These are phyloP conservation scores for Bedellia somnulentella DNA, from an alignment of 2,888 invertebrate species.

Conservation along the genomic window DNA sequence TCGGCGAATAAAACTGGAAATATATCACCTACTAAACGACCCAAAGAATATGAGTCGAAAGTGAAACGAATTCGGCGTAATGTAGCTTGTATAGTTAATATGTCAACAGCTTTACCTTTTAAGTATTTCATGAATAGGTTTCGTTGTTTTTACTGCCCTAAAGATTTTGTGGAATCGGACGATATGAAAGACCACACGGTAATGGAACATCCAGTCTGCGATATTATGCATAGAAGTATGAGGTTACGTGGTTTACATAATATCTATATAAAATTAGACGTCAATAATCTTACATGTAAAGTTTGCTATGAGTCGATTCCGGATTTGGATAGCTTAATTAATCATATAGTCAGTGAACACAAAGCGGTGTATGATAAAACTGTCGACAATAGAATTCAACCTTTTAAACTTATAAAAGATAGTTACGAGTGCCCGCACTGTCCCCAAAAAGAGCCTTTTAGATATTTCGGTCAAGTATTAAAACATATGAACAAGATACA, in stretches of 20 bases:
- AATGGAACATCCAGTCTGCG: slow-evolving; percentile 29
- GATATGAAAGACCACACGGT: slow-evolving; percentile 30
- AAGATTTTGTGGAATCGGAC: slow-evolving; percentile 29
- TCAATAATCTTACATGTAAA: slow-evolving; percentile 25
- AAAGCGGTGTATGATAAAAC: slow-evolving; percentile 20
- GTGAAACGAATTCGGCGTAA: slow-evolving; percentile 23
- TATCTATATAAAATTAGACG: slow-evolving; percentile 35
- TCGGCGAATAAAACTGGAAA: slow-evolving; percentile 1
- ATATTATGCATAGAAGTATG: slow-evolving; percentile 28
- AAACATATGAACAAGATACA: slow-evolving; percentile 28
- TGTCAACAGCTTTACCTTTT: slow-evolving; percentile 21
- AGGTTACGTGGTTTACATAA: slow-evolving; percentile 27
- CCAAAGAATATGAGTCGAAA: slow-evolving; percentile 3
- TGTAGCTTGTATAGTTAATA: slow-evolving; percentile 25
- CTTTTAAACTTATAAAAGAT: slow-evolving; percentile 26
- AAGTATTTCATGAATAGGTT: slow-evolving; percentile 28
- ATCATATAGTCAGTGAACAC: slow-evolving; percentile 25
- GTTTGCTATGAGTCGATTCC: slow-evolving; percentile 20
- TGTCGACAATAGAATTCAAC: slow-evolving; percentile 20
- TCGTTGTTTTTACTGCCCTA: slow-evolving; percentile 39
- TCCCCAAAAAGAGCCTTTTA: slow-evolving; percentile 16
- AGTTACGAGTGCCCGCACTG: slow-evolving; percentile 32
- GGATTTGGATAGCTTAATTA: slow-evolving; percentile 20
- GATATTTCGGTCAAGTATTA: slow-evolving; percentile 28
- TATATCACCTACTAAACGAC: slow-evolving; percentile 8